Conservation (phyloP, 2,113 vertebrate species). For the Xiphorhynchus elegans region DNA sequence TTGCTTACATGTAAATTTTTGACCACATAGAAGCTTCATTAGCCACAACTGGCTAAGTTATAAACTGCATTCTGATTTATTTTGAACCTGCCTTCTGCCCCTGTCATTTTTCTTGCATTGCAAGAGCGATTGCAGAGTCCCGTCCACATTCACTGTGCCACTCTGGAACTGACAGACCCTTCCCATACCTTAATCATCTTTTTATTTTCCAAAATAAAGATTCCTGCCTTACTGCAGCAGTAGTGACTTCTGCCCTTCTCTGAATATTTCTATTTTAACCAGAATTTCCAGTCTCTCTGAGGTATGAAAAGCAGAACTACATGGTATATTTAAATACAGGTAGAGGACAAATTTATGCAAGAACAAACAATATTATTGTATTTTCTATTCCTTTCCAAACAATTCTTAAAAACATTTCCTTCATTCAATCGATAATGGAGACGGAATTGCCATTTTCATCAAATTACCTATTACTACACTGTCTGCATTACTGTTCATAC, state of each 20-base stretch:
- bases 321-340: neutral
- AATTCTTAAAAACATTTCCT: neutral
- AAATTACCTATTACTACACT: neutral
- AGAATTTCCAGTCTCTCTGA: neutral
- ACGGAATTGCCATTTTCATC: neutral
- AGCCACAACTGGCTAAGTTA: neutral
- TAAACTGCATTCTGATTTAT: neutral
- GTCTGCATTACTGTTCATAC: neutral
- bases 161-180: neutral
- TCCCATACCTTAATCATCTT: neutral
- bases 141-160: neutral
- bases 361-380: neutral
- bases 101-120: neutral
- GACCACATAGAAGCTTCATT: neutral
- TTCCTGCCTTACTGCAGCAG: neutral
- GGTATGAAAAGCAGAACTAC: neutral
- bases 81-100: neutral
- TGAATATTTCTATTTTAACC: neutral
- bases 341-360: neutral
- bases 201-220: neutral
- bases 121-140: neutral
- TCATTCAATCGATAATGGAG: neutral
- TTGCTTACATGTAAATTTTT: neutral
- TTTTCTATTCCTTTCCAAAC: neutral
- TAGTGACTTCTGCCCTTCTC: neutral